Percentiles rank a stretch among this genome's conserved stretches.
Evolutionary conservation across 2,888 invertebrate genomes (phyloP).

Genomic region (Hesperia comma): DNA sequence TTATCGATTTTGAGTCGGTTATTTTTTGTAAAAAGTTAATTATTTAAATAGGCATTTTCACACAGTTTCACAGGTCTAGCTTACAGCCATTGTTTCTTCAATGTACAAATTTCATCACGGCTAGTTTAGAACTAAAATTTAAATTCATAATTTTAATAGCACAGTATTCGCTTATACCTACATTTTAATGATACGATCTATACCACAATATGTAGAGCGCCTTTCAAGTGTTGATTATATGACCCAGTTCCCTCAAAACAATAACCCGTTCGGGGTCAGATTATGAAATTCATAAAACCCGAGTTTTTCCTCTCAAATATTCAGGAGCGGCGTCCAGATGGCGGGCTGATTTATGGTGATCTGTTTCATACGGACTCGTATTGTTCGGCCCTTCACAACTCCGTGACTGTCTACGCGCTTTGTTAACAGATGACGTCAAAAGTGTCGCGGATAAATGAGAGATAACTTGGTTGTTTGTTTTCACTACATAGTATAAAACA

Average conservation of each 20-base stretch:
- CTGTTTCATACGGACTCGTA: slow-evolving; percentile 33
- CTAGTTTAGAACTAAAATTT: too few relatives aligned
- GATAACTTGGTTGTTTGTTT: not conserved
- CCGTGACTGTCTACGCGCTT: not conserved
- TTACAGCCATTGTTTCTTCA: too few relatives aligned
- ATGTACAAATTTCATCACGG: too few relatives aligned
- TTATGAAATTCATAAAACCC: slow-evolving; percentile 32
- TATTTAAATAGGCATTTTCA: too few relatives aligned
- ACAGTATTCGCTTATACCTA: too few relatives aligned
- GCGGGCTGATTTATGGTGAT: slow-evolving; percentile 41
- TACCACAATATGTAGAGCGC: too few relatives aligned
- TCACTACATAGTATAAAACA: too few relatives aligned
- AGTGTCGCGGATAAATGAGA: not conserved
- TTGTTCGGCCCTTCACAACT: slow-evolving; percentile 17
- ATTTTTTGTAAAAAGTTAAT: too few relatives aligned
- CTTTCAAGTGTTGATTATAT: not conserved
- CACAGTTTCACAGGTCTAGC: too few relatives aligned
- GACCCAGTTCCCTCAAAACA: slow-evolving; percentile 13
- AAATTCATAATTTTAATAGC: too few relatives aligned
- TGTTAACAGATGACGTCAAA: not conserved
- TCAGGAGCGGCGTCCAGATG: slow-evolving; percentile 40
- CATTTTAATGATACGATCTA: too few relatives aligned
- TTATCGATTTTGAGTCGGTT: too few relatives aligned
- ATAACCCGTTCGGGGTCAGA: slow-evolving; percentile 31
- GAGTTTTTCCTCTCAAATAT: slow-evolving; percentile 39